Evolutionary conservation across 2,888 invertebrate genomes (phyloP), one percentile per base, ranked within the genome.

Genomic region (Drosophila merina): DNA sequence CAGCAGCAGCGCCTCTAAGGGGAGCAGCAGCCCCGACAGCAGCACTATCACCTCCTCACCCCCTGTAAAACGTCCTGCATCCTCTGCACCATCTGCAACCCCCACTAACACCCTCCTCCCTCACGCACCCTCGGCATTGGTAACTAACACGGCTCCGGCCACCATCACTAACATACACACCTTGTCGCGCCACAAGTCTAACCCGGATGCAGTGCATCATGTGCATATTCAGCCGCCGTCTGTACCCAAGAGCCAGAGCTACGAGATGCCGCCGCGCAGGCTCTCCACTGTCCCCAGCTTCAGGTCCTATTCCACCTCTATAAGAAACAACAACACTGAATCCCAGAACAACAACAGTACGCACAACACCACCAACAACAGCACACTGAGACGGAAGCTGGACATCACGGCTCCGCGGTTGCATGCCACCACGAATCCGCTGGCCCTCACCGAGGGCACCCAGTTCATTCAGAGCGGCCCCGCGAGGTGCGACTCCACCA

Each of bases 371-470:
- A 67, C 67, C 44, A 76, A 68, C 36, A 71, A 80, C 60, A 82
- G 74, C 70, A 87, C 89, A 68, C 69, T 82, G 75, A 90, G 89
- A 73, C 88, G 90, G 76, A 91, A 89, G 89, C 81, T 93, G 77
- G 92, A 92, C 86, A 93, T 93, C 76, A 93, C 93, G 57, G 93
- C 92, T 75, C 92, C 92, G 71, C 92, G 92, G 84, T 90, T 94
- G 78, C 91, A 93, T 75, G 93, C 93, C 50, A 93, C 93, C 72
- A 94, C 94, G 76, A 94, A 94, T 90, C 93, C 93, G 64, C 92
- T 92, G 89, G 93, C 92, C 57, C 92, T 93, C 72, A 92, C 89
- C 80, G 91, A 91, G 76, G 91, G 91, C 87, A 91, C 91, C 73
- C 88, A 90, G 67, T 91, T 88, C 73, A 90, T 89, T 68, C 79